phyloP scores from a whole-genome alignment of 30 jellyfish, hydroid and myxozoan genomes.

The Clytia hemisphaerica region DNA sequence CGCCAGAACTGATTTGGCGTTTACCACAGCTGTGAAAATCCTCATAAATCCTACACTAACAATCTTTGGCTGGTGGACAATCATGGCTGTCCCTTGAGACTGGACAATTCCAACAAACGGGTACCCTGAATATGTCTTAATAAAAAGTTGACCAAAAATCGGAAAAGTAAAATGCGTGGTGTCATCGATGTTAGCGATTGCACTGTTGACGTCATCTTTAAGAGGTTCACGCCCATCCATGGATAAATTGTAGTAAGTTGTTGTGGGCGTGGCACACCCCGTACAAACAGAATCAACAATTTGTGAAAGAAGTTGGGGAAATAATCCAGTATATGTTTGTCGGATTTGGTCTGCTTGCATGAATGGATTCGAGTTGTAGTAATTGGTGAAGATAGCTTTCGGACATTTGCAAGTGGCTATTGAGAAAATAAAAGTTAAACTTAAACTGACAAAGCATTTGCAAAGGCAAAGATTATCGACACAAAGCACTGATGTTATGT shows the following conservation, averaged over 20 bases:
- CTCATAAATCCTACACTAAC: neutral
- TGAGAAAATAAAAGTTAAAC: no score
- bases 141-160: neutral
- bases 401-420: conserved; percentile 28
- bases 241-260: neutral
- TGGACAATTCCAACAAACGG: conserved; percentile 4
- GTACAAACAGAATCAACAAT: neutral
- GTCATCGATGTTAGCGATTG: neutral
- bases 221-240: neutral
- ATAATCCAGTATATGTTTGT: neutral
- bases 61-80: neutral
- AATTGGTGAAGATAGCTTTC: neutral
- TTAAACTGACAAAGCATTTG: no score
- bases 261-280: neutral
- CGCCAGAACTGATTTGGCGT: neutral
- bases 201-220: neutral
- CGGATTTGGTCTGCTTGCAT: neutral
- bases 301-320: neutral
- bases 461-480: no score
- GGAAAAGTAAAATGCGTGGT: conserved; percentile 4
- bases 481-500: no score
- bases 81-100: conserved; percentile 18
- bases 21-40: neutral
- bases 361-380: neutral
- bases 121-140: neutral